Evolutionary conservation across 2,113 vertebrate species (phyloP).

Genomic region (Chionomys nivalis): DNA sequence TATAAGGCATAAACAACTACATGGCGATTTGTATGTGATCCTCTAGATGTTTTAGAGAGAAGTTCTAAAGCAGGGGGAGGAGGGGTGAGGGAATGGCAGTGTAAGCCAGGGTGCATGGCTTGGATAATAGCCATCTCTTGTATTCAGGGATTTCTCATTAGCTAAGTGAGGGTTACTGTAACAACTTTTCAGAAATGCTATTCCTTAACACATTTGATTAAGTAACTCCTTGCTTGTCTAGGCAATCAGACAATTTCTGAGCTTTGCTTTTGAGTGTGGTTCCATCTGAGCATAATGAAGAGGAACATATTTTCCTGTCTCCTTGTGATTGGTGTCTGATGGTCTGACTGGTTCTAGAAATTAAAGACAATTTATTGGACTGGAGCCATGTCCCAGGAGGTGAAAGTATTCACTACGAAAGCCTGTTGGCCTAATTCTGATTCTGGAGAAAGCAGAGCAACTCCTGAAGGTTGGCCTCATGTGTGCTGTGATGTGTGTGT

Average conservation of each 20-base stretch:
- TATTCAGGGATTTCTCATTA: background rate
- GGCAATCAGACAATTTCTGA: background rate
- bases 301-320: background rate
- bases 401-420: background rate
- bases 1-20: background rate
- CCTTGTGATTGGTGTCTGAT: background rate
- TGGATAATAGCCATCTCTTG: background rate
- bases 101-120: background rate
- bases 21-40: background rate
- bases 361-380: background rate
- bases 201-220: conserved; percentile 14
- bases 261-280: background rate
- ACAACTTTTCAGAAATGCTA: conserved; percentile 1
- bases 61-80: conserved; percentile 21
- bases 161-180: background rate
- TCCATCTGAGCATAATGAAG: background rate
- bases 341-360: background rate
- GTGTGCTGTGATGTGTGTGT: background rate
- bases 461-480: background rate
- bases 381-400: background rate
- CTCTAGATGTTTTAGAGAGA: background rate
- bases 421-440: background rate
- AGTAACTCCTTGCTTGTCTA: background rate
- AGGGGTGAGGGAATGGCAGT: background rate
- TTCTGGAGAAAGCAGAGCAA: background rate